These are phyloP conservation scores for Hemiprocne comata DNA, from an alignment of 2,113 vertebrate genomes.

Conservation along the genomic window DNA sequence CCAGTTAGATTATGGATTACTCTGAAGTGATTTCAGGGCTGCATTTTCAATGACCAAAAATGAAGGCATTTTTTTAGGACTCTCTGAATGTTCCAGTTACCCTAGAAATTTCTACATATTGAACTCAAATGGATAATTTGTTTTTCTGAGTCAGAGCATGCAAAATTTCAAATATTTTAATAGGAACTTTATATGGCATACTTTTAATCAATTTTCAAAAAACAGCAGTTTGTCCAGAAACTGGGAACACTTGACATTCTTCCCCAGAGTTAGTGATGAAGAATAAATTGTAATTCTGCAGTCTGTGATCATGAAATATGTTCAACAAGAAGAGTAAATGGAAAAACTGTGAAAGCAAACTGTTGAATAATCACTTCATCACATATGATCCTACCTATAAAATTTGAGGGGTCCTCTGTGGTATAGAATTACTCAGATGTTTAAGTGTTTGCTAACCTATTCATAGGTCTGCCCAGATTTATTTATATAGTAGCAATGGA, in stretches of 20 bases:
- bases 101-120: not conserved
- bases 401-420: constrained; percentile 7
- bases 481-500: not conserved
- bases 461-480: not conserved
- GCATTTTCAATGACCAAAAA: not conserved
- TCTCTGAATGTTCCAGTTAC: not conserved
- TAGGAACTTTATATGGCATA: not conserved
- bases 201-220: not conserved
- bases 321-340: no score
- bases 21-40: not conserved
- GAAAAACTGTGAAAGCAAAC: no score
- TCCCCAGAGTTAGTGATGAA: not conserved
- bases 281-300: not conserved
- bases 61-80: not conserved
- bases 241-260: not conserved
- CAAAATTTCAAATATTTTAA: not conserved
- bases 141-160: not conserved
- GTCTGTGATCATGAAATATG: not conserved
- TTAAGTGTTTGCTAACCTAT: not conserved
- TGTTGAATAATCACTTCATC: not conserved
- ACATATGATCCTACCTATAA: not conserved
- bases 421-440: not conserved
- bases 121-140: not conserved
- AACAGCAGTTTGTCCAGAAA: not conserved
- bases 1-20: not conserved